phyloP scores from a whole-genome alignment of 2,797 vertebrate genomes.

The Sebastolobus alascanus region DNA sequence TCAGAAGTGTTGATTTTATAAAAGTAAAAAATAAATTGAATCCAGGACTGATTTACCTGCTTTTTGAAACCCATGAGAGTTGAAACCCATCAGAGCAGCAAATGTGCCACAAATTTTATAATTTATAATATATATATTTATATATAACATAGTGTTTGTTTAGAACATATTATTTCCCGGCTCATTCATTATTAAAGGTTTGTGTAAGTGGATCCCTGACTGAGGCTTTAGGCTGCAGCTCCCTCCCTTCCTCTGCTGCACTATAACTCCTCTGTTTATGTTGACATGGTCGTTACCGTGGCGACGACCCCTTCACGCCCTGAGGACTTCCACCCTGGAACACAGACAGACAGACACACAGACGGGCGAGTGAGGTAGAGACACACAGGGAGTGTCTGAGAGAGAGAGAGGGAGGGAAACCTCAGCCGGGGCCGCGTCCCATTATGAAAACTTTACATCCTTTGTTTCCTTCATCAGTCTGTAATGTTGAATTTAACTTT shows the following conservation, averaged over 20 bases:
- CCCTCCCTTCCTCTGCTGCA: neutral
- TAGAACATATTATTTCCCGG: neutral
- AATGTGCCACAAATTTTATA: too few species aligned
- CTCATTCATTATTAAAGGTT: slow-evolving; percentile 29
- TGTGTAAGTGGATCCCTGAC: slow-evolving; percentile 15
- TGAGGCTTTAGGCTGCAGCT: neutral
- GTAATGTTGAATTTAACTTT: neutral
- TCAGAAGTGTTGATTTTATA: neutral
- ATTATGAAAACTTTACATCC: slow-evolving; percentile 1
- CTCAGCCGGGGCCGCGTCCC: slow-evolving; percentile 32
- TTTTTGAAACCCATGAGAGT: too few species aligned
- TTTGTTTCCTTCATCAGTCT: neutral
- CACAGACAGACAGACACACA: slow-evolving; percentile 32
- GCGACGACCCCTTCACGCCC: slow-evolving; percentile 60
- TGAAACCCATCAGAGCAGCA: neutral
- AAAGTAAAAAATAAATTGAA: neutral
- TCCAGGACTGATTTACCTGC: neutral
- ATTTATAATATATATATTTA: too few species aligned
- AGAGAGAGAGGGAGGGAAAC: slow-evolving; percentile 10
- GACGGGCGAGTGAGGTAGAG: neutral
- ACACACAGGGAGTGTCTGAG: neutral
- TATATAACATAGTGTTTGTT: neutral
- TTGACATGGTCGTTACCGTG: slow-evolving; percentile 69
- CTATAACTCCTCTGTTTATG: slow-evolving; percentile 70
- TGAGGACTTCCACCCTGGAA: slow-evolving; percentile 56